These are phyloP conservation scores for Aquatica leii DNA, from an alignment of 2,888 invertebrate genomes.

Conservation along the genomic window DNA sequence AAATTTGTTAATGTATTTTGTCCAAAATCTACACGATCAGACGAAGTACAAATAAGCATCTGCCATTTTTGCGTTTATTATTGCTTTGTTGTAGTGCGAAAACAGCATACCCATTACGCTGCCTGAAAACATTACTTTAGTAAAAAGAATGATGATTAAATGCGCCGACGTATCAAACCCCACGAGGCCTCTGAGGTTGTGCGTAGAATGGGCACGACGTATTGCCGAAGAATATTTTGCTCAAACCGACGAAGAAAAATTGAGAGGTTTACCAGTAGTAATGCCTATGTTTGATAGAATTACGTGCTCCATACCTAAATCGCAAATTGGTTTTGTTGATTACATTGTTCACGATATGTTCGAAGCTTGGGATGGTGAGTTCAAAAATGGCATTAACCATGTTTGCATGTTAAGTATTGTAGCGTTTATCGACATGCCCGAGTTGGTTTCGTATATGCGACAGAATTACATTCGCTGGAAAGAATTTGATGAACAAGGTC, in stretches of 20 bases:
- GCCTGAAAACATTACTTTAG: conserved; percentile 84
- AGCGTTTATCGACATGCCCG: conserved; percentile 95
- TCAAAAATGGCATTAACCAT: neutral
- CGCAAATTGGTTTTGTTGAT: conserved; percentile 97
- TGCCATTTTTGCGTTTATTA: neutral
- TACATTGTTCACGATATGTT: conserved; percentile 98
- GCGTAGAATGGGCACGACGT: conserved; percentile 92
- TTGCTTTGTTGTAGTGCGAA: conserved; percentile 50
- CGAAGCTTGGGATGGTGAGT: conserved; percentile 93
- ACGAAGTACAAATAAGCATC: conserved; percentile 45
- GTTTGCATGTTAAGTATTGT: conserved; percentile 34
- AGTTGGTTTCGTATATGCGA: conserved; percentile 83
- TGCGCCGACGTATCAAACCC: conserved; percentile 99
- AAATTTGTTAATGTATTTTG: conserved; percentile 96
- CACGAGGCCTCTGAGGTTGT: conserved; percentile 82
- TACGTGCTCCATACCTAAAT: conserved; percentile 95
- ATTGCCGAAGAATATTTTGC: conserved; percentile 98
- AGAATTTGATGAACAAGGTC: conserved; percentile 80
- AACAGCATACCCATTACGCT: conserved; percentile 62
- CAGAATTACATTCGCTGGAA: conserved; percentile 93
- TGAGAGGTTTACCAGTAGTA: conserved; percentile 87
- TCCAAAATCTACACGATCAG: conserved; percentile 60
- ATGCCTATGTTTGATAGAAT: conserved; percentile 98
- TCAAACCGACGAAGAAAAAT: conserved; percentile 97
- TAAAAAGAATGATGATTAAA: conserved; percentile 97